These are phyloP conservation scores for Rhinella marina DNA, from an alignment of 2,797 vertebrate species.

Conservation along the genomic window DNA sequence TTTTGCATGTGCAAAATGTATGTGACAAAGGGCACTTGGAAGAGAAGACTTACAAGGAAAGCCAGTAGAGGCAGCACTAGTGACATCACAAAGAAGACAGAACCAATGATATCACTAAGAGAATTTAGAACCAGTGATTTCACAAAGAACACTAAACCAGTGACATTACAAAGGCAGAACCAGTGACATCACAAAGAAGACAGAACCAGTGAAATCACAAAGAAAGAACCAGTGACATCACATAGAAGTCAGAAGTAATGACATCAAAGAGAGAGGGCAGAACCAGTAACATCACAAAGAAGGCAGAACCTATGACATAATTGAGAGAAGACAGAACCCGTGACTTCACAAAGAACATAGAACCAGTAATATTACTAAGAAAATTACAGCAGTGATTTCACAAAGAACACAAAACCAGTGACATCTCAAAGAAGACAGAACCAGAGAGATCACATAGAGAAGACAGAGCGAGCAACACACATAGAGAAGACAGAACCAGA, in stretches of 20 bases:
- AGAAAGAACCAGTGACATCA: background rate
- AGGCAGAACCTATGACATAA: background rate
- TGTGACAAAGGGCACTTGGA: too few species aligned
- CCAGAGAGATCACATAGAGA: background rate
- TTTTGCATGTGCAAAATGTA: too few species aligned
- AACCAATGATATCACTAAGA: background rate
- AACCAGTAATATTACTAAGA: background rate
- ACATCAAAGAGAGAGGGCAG: background rate
- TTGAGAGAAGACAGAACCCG: background rate
- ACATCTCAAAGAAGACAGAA: background rate
- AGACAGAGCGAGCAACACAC: background rate
- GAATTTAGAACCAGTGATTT: background rate
- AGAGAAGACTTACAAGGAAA: background rate
- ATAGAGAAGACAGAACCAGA: background rate
- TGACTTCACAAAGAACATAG: too few species aligned
- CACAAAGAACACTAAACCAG: background rate
- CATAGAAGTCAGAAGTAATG: too few species aligned
- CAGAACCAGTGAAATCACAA: background rate
- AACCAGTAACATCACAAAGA: background rate
- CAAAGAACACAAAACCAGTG: background rate
- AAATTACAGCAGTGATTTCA: too few species aligned
- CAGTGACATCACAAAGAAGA: background rate
- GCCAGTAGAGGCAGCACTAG: background rate
- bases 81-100: background rate
- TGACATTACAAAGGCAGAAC: background rate